Percentiles rank a stretch among this genome's conserved stretches.
Evolutionary conservation across 2,888 invertebrate genomes (phyloP).

Genomic region (Ethmia dodecea): DNA sequence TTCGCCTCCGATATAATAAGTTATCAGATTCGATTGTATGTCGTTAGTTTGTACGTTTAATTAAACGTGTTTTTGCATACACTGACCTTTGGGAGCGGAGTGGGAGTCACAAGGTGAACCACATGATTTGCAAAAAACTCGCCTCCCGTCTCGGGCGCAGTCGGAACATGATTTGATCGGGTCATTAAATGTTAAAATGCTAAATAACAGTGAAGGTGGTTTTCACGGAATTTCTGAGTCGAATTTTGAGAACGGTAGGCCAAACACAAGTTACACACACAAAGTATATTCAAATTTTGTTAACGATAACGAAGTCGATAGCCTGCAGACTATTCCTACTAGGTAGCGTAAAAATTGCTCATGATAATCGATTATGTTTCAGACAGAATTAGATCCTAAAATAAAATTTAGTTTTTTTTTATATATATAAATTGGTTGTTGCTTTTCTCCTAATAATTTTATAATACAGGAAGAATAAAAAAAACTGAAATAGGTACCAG

Average conservation of each 20-base stretch:
- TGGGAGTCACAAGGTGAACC: conserved; percentile 46
- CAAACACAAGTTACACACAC: too few relatives aligned
- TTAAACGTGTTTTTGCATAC: conserved; percentile 32
- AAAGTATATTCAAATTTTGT: too few relatives aligned
- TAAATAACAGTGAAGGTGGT: conserved; percentile 53
- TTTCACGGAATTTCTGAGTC: background rate
- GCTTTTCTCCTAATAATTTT: too few relatives aligned
- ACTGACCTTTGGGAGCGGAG: conserved; percentile 46
- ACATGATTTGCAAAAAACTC: conserved; percentile 46
- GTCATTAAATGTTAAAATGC: conserved; percentile 54
- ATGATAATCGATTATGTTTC: too few relatives aligned
- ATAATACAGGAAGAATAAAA: too few relatives aligned
- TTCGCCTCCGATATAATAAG: conserved; percentile 33
- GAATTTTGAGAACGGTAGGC: background rate
- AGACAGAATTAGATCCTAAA: too few relatives aligned
- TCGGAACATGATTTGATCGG: conserved; percentile 29
- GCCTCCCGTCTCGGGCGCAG: conserved; percentile 37
- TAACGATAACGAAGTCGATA: too few relatives aligned
- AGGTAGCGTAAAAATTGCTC: too few relatives aligned
- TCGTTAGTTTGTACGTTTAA: conserved; percentile 22
- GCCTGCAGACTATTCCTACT: too few relatives aligned
- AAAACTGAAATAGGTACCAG: too few relatives aligned
- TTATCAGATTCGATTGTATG: conserved; percentile 30
- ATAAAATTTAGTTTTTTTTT: too few relatives aligned
- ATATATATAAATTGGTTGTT: too few relatives aligned